phyloP scores from a whole-genome alignment of 2,797 vertebrate genomes.

The Carcharodon carcharias region DNA sequence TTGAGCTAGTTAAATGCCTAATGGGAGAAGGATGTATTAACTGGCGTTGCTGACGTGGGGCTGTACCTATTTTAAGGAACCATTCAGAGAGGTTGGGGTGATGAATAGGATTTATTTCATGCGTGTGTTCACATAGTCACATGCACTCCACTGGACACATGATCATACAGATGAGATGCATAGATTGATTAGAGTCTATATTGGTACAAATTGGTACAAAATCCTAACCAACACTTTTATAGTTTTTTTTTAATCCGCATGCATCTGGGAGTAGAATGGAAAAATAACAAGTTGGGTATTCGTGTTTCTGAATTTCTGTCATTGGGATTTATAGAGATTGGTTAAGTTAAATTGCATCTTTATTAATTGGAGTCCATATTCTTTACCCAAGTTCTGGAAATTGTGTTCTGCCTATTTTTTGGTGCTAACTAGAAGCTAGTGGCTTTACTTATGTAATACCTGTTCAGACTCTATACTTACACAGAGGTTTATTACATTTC shows the following conservation, averaged over 20 bases:
- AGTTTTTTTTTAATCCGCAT: background rate
- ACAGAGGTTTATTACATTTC: background rate
- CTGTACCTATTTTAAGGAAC: slow-evolving; percentile 46
- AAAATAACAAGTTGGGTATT: background rate
- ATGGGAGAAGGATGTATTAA: slow-evolving; percentile 29
- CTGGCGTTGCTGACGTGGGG: slow-evolving; percentile 43
- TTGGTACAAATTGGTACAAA: background rate
- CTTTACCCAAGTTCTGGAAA: background rate
- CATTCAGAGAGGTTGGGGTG: slow-evolving; percentile 42
- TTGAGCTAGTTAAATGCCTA: slow-evolving; percentile 11
- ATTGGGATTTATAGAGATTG: background rate
- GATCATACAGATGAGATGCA: background rate
- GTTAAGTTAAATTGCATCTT: background rate
- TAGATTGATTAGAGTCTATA: background rate
- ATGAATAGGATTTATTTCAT: slow-evolving; percentile 47
- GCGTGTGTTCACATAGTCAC: slow-evolving; percentile 45
- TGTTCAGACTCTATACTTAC: background rate
- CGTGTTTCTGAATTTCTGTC: background rate
- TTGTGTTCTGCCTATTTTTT: background rate
- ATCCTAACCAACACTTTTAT: background rate
- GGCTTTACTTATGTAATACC: background rate
- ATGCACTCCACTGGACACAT: slow-evolving; percentile 37
- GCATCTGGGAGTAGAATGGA: background rate
- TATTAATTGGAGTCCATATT: background rate
- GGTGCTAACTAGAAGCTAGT: background rate